These are phyloP conservation scores for Lycocerus yunnanus DNA, from an alignment of 2,888 invertebrate genomes.

Conservation along the genomic window DNA sequence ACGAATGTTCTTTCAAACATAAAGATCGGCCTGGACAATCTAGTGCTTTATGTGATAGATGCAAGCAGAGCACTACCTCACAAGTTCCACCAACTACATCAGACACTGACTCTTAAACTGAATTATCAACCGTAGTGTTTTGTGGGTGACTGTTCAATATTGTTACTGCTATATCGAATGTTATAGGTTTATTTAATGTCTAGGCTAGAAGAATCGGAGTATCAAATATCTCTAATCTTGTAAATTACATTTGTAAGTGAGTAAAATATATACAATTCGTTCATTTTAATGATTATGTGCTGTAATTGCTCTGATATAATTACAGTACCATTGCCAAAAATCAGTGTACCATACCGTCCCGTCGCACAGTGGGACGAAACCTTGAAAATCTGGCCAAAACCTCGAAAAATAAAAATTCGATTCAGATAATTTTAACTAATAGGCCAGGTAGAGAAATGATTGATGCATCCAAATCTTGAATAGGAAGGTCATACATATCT, in stretches of 20 bases:
- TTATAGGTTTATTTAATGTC: neutral
- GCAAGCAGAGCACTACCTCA: neutral
- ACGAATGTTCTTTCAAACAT: conserved; percentile 8
- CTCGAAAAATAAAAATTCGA: too few relatives aligned
- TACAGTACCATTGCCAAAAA: too few relatives aligned
- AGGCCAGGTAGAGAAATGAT: too few relatives aligned
- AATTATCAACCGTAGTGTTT: neutral
- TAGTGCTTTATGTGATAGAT: neutral
- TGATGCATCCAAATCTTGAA: too few relatives aligned
- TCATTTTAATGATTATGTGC: too few relatives aligned
- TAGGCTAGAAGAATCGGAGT: neutral
- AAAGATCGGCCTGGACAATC: neutral
- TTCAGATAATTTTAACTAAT: too few relatives aligned
- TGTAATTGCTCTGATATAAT: too few relatives aligned
- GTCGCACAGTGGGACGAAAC: too few relatives aligned
- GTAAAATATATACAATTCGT: neutral
- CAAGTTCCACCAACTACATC: neutral
- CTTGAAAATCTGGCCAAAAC: too few relatives aligned
- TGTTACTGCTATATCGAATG: neutral
- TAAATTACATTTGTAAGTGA: neutral
- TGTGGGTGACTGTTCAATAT: neutral
- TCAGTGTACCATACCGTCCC: too few relatives aligned
- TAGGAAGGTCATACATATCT: too few relatives aligned
- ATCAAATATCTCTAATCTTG: neutral
- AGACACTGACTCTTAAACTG: neutral